These are phyloP conservation scores for Polypterus senegalus DNA, from an alignment of 2,113 vertebrate species.

Conservation along the genomic window DNA sequence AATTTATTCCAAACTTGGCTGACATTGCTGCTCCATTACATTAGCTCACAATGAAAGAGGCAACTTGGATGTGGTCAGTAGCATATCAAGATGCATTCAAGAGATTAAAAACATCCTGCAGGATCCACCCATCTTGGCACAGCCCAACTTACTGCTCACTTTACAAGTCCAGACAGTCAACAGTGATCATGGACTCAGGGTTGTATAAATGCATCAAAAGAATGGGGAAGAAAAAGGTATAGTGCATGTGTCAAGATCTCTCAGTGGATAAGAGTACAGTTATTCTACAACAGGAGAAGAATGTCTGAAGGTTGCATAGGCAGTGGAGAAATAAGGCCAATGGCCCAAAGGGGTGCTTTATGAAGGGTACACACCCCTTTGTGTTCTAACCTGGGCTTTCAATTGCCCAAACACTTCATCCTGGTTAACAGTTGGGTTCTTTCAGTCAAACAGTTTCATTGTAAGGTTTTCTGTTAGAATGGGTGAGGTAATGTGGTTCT, in stretches of 20 bases:
- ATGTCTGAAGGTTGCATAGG: not conserved
- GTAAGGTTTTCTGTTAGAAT: not conserved
- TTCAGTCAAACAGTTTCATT: not conserved
- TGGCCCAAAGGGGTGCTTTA: not conserved
- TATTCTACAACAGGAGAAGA: not conserved
- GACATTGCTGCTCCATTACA: not conserved
- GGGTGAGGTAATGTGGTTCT: not conserved
- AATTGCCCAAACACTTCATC: not conserved
- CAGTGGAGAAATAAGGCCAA: not conserved
- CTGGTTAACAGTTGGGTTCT: not conserved
- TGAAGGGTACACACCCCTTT: not conserved
- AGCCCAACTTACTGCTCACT: not conserved
- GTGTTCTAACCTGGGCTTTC: not conserved
- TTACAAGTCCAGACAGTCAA: not conserved
- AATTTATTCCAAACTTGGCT: not conserved
- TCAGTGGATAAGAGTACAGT: not conserved
- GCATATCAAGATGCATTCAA: not conserved
- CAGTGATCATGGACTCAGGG: not conserved
- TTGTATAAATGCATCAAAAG: not conserved
- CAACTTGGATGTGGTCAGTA: not conserved
- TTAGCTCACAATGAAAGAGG: not conserved
- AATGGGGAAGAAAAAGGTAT: not conserved
- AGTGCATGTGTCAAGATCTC: not conserved
- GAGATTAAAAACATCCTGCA: not conserved
- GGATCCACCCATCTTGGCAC: not conserved